Evolutionary conservation across 2,113 vertebrate genomes (phyloP), one percentile per base, ranked within the genome.

Genomic region (Bubo scandiacus): DNA sequence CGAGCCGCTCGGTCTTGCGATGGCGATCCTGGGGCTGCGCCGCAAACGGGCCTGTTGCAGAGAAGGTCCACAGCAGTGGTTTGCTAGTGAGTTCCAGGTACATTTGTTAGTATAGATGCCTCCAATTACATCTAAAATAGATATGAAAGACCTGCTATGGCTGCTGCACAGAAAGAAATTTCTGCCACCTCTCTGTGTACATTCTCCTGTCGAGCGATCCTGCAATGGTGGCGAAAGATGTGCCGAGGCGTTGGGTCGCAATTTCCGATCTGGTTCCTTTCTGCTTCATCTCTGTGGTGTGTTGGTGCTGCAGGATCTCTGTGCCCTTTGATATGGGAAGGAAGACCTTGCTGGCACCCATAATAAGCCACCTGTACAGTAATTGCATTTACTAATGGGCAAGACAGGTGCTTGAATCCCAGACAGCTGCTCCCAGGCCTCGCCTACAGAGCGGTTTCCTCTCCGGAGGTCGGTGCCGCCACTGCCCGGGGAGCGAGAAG

Each of bases 211-310:
- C 0, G 0, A 55, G 29, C 0, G 2, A 6, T 59, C 43, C 47
- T 58, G 52, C 3, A 3, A 21, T 0, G 1, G 30, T 23, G 80
- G 27, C 0, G 1, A 43, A 40, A 47, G 21, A 12, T 5, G 11
- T 55, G 55, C 51, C 9, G 11, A 42, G 38, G 62, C 23, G 71
- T 89, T 54, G 11, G 47, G 38, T 51, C 8, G 1, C 0, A 4
- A 8, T 38, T 81, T 36, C 52, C 30, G 29, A n/a, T 1, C 29
- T 26, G 43, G 14, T 15, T 81, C 14, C 2, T 18, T 73, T 47
- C 74, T 66, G 65, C 36, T 23, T 42, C 1, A 2, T 40, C 58
- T 45, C 30, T 17, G 38, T 27, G 75, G 21, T 12, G 6, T 1
- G 3, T 32, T 16, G 14, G 21, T n/a, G 57, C 65, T 0, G 0